Conservation (phyloP, 92 coral and sea anemone species). For the Micromussa lordhowensis region DNA sequence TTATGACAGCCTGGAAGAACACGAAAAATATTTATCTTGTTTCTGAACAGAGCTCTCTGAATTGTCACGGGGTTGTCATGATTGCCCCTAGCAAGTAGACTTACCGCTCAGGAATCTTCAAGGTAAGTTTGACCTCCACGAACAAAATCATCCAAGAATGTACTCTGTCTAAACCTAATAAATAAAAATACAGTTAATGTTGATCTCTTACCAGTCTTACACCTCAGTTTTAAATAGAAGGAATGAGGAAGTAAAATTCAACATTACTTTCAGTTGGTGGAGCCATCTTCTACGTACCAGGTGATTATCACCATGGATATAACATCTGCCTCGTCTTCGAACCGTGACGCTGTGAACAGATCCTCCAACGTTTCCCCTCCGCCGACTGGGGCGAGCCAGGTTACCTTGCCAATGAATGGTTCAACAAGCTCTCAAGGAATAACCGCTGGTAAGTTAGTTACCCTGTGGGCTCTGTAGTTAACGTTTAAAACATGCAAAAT, state of each 20-base stretch:
- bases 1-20: background rate
- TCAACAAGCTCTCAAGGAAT: background rate
- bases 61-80: background rate
- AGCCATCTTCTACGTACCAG: background rate
- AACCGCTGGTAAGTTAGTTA: conserved; percentile 12
- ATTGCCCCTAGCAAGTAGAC: background rate
- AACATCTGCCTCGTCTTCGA: conserved; percentile 16
- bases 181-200: too few species aligned
- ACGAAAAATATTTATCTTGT: background rate
- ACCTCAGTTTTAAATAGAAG: background rate
- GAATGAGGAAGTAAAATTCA: background rate
- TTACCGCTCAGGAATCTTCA: background rate
- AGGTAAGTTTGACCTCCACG: background rate
- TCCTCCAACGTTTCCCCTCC: background rate
- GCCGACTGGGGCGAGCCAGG: conserved; percentile 4
- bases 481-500: too few species aligned
- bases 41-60: background rate
- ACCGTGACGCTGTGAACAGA: background rate
- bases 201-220: too few species aligned
- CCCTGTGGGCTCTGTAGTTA: background rate
- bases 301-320: background rate
- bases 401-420: background rate
- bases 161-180: background rate
- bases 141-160: background rate
- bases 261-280: background rate